A percentile compares a stretch with the other conserved stretches of the same genome.
These are phyloP conservation scores for Schizothorax lantsangensis DNA, from an alignment of 2,797 vertebrate species.

Conservation along the genomic window DNA sequence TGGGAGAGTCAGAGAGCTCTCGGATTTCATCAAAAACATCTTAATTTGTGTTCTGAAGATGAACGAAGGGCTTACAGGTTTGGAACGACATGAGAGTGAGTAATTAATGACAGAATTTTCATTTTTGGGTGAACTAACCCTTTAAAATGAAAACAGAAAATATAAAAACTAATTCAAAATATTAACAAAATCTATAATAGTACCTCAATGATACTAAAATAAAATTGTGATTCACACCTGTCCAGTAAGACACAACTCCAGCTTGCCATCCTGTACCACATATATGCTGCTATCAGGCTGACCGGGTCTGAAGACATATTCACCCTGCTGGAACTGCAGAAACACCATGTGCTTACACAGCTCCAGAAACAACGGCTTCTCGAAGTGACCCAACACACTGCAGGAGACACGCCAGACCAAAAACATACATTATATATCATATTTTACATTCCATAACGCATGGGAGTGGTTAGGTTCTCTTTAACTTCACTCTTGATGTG, in stretches of 20 bases:
- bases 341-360: conserved; percentile 96
- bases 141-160: neutral
- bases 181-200: neutral
- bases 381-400: conserved; percentile 96
- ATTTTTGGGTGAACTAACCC: too few species aligned
- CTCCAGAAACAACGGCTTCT: conserved; percentile 94
- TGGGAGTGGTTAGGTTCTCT: neutral
- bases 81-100: neutral
- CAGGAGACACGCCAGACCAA: conserved; percentile 4
- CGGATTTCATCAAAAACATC: neutral
- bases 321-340: conserved; percentile 89
- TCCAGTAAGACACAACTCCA: conserved; percentile 92
- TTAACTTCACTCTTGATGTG: neutral
- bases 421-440: neutral
- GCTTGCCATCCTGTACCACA: conserved; percentile 92
- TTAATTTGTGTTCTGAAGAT: neutral
- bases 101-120: neutral
- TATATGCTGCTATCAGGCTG: conserved; percentile 95
- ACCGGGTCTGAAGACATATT: conserved; percentile 91
- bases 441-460: neutral
- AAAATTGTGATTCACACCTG: conserved; percentile 62
- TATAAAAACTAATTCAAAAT: neutral
- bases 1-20: too few species aligned
- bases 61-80: neutral
- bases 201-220: neutral